Evolutionary conservation across 2,888 invertebrate species (phyloP).

Genomic region (Trachelus stipa): DNA sequence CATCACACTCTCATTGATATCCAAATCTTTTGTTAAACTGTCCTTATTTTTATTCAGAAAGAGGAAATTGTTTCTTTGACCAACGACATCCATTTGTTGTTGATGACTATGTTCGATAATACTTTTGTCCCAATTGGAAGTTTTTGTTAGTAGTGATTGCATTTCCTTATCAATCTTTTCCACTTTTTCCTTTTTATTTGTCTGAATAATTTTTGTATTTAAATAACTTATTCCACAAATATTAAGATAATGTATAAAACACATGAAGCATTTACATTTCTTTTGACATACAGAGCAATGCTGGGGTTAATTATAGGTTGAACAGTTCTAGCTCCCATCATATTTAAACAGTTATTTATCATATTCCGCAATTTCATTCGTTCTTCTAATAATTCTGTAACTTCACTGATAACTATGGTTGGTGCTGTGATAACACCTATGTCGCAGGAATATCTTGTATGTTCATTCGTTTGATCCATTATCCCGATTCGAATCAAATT

Average conservation of each 20-base stretch:
- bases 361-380: slow-evolving; percentile 22
- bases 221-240: neutral
- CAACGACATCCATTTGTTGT: too few species aligned
- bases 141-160: too few species aligned
- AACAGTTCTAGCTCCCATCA: slow-evolving; percentile 12
- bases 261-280: neutral
- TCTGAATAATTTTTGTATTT: neutral
- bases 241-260: neutral
- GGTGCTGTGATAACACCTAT: neutral
- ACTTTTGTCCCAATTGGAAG: too few species aligned
- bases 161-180: neutral
- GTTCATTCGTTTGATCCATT: neutral
- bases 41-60: too few species aligned
- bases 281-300: neutral
- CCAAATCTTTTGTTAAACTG: too few species aligned
- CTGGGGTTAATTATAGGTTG: neutral
- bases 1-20: too few species aligned
- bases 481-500: neutral
- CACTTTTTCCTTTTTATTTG: neutral
- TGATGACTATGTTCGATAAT: too few species aligned
- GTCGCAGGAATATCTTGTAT: neutral
- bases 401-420: neutral
- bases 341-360: slow-evolving; percentile 17
- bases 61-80: too few species aligned
- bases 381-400: slow-evolving; percentile 16